Base-by-base conservation (phyloP, 1,140 invertebrate genomes). In the Temnothorax nylanderi region DNA sequence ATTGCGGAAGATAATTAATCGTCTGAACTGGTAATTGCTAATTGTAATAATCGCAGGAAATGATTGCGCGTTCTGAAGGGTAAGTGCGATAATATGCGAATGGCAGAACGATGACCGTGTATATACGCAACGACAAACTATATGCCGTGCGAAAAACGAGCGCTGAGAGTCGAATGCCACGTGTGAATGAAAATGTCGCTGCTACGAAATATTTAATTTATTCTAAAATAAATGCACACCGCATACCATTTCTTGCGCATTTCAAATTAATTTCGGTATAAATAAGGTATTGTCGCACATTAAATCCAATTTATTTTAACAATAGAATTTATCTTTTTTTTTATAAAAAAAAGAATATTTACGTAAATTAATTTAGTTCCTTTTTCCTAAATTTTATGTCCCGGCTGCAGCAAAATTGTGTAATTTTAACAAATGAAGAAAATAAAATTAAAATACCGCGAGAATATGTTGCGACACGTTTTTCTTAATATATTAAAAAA, bases 251-350 rank as follows among this genome's bases (percentile, higher is more conserved):
- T 5, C 32, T 44, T 44, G 18, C 21, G 13, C 6, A 69, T 49
- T 69, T 69, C 11, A 69, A 26, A 49, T 69, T 49, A 69, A 69
- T 69, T 69, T 69, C 41, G 41, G 32, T 49, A 60, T 60, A 69
- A 47, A 67, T 69, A 49, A 69, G 0, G 21, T 26, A 32, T 8
- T 69, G 21, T 16, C 26, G 13, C 11, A 26, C 5, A 47, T 44
- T 44, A 69, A 69, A 49, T 69, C 10, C 11, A 69, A 69, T 69
- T 69, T 69, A 69, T 49, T 49, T 44, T 26, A 69, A 69, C 6
- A 49, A 69, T 18, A 69, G 26, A 69, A 47, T 16, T 37, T 69
- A 69, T 49, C 65, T 69, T 47, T 11, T 32, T 69, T 69, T 49
- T 49, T 6, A 49, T 69, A 16, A 69, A 49, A 8, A 8, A 10